Evolutionary conservation across 2,113 vertebrate genomes (phyloP), one percentile per base, ranked within the genome.

Genomic region (Hucho hucho): DNA sequence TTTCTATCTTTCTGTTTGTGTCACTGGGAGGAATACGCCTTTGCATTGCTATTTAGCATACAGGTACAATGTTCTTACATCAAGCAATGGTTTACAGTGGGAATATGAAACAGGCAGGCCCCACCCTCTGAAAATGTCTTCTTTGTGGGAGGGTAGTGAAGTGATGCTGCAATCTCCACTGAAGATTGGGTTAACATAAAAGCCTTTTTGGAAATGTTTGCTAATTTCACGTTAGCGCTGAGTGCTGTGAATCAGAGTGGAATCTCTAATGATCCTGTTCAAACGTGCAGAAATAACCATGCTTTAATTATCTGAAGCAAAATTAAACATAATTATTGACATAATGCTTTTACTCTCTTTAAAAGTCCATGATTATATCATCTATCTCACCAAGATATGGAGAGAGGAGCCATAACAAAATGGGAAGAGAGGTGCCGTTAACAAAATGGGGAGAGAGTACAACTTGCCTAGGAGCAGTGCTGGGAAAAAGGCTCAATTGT

Each of bases 211-310:
- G 32, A 37, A 37, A 37, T 37, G 32, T 9, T 13, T 32, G 6
- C n/a, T 46, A 64, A 64, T 64, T 47, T 63, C 25, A n/a, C 5
- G 56, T 64, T 22, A 25, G 29, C 5, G 29, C 24, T 22, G 29
- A 73, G 71, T n/a, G 71, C 29, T 24, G 12, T 22, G 59, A 14
- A 63, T 13, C 29, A 18, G 28, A 6, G n/a, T 43, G 29, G 29
- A 64, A 43, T 73, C 43, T 73, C 59, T 24, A 64, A 26, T 64
- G 58, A 43, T 71, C 25, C 9, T 58, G 69, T 58, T 71, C 16
- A 56, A 71, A 29, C 58, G 5, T 46, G n/a, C 29, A 63, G 37
- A 11, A 43, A 43, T 11, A 43, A 37, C 32, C 32, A 37, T 37
- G 32, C 32, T 26, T n/a, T 56, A 25, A 24, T 46, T 22, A 63